These are phyloP conservation scores for Potorous gilbertii DNA, from an alignment of 2,797 vertebrate species.

Conservation along the genomic window DNA sequence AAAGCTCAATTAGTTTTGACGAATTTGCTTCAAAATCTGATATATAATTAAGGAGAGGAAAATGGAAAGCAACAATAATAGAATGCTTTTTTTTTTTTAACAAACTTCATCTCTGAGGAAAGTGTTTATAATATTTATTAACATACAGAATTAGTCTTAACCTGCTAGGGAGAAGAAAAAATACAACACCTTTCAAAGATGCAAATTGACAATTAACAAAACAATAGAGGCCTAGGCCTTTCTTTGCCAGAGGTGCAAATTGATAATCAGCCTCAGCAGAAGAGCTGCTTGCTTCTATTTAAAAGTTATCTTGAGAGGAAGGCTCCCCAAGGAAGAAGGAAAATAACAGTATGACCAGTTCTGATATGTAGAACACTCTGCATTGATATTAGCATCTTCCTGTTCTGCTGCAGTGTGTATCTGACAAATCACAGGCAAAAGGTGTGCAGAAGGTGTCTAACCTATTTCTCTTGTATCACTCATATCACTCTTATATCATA, in stretches of 20 bases:
- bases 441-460: conserved; percentile 55
- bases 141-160: conserved; percentile 86
- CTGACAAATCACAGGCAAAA: conserved; percentile 34
- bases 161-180: conserved; percentile 83
- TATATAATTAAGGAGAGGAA: conserved; percentile 71
- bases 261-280: conserved; percentile 82
- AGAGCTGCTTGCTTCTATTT: conserved; percentile 80
- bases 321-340: conserved; percentile 73
- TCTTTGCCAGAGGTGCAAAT: conserved; percentile 87
- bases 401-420: neutral
- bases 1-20: conserved; percentile 46
- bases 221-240: conserved; percentile 85
- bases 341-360: conserved; percentile 48
- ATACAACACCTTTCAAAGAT: conserved; percentile 88
- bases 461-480: neutral
- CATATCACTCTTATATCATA: too few species aligned
- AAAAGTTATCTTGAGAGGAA: conserved; percentile 79
- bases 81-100: conserved; percentile 66
- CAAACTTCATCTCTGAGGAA: conserved; percentile 68
- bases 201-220: conserved; percentile 90
- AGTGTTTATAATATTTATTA: conserved; percentile 79
- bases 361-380: neutral
- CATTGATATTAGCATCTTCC: conserved; percentile 2
- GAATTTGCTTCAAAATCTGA: conserved; percentile 60
- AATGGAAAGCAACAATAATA: conserved; percentile 67